phyloP scores from a whole-genome alignment of 1,140 invertebrate genomes.

The Drosophila elegans region DNA sequence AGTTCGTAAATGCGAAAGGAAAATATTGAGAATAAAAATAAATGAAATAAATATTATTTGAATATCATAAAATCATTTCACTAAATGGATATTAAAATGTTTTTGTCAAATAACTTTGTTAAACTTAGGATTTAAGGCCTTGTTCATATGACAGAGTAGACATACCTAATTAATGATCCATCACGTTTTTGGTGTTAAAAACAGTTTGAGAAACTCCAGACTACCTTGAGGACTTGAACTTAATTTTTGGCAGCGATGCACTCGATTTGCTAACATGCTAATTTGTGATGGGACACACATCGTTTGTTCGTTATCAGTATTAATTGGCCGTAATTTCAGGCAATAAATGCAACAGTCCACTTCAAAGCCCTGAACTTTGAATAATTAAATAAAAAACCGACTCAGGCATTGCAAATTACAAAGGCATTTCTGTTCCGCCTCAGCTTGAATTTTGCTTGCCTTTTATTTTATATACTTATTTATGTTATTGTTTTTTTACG shows the following conservation, averaged over 20 bases:
- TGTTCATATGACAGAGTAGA: too few species aligned
- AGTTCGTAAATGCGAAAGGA: neutral
- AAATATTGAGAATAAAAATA: too few species aligned
- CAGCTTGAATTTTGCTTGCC: slow-evolving; percentile 44
- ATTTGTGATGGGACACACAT: slow-evolving; percentile 23
- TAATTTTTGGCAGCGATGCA: neutral
- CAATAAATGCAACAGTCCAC: slow-evolving; percentile 13
- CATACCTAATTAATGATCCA: neutral
- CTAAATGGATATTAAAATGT: too few species aligned
- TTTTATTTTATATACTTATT: slow-evolving; percentile 45
- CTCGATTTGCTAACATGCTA: slow-evolving; percentile 17
- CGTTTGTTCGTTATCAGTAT: slow-evolving; percentile 25
- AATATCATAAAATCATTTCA: too few species aligned
- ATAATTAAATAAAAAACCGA: slow-evolving; percentile 20
- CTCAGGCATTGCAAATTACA: slow-evolving; percentile 44
- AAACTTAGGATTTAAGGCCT: too few species aligned
- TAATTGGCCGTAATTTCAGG: slow-evolving; percentile 45
- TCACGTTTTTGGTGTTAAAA: neutral
- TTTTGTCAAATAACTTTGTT: too few species aligned
- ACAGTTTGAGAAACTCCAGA: neutral
- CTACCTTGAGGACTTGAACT: slow-evolving; percentile 4
- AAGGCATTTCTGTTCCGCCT: slow-evolving; percentile 50
- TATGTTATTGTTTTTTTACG: slow-evolving; percentile 29
- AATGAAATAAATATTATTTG: too few species aligned
- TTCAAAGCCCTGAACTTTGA: slow-evolving; percentile 48